Percentiles rank a stretch among this genome's conserved stretches.
phyloP scores from a whole-genome alignment of 2,113 vertebrate species.

The Myrmecophaga tridactyla region DNA sequence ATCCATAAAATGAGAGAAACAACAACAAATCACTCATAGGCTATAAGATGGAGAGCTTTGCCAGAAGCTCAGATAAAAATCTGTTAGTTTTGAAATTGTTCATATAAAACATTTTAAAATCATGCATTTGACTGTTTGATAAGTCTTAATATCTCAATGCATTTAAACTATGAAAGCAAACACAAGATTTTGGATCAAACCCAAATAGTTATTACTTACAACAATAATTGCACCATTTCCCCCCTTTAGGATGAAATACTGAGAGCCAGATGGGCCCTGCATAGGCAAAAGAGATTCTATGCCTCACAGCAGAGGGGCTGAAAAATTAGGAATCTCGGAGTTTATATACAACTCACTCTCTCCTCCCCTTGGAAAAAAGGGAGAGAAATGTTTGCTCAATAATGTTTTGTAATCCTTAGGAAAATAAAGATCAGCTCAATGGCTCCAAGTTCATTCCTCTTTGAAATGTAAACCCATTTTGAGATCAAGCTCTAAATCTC shows the following conservation, averaged over 20 bases:
- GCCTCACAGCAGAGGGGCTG: too few species aligned
- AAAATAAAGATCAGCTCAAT: background rate
- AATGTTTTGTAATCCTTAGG: background rate
- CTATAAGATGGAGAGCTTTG: background rate
- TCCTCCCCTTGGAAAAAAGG: background rate
- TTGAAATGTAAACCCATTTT: conserved; percentile 16
- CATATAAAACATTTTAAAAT: background rate
- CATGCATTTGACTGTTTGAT: background rate
- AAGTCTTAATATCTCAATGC: background rate
- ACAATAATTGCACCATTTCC: background rate
- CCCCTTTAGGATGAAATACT: accelerated
- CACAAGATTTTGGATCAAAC: background rate
- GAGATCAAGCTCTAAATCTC: background rate
- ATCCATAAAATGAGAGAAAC: background rate
- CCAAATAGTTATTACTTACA: background rate
- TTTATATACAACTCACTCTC: accelerated
- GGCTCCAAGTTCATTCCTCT: background rate
- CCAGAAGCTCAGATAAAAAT: background rate
- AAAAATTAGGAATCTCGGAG: background rate
- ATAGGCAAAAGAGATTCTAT: background rate
- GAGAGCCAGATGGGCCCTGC: accelerated
- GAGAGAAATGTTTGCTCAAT: accelerated
- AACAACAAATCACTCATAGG: background rate
- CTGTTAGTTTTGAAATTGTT: background rate
- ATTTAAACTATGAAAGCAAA: background rate